These are phyloP conservation scores for Gryllus bimaculatus DNA, from an alignment of 1,140 invertebrate species.

Conservation along the genomic window DNA sequence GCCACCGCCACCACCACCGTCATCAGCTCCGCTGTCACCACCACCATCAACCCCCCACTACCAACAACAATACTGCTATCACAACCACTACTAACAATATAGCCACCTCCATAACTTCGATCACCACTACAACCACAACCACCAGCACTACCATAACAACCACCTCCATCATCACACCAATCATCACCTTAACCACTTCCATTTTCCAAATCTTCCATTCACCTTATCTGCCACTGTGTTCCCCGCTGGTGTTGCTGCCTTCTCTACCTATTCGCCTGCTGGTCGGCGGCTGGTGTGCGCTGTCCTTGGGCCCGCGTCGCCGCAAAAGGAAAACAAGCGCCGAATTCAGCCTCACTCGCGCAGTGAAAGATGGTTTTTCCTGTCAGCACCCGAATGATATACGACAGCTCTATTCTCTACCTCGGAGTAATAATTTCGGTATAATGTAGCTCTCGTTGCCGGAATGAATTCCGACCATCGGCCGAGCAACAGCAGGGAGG, in stretches of 20 bases:
- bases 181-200: background rate
- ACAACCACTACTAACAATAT: too few species aligned
- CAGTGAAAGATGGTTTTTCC: background rate
- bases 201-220: background rate
- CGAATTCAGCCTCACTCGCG: background rate
- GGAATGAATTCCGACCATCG: background rate
- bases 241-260: too few species aligned
- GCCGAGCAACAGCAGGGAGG: too few species aligned
- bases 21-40: too few species aligned
- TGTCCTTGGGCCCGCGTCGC: background rate
- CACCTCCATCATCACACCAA: background rate
- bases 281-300: background rate
- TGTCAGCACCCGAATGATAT: background rate
- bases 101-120: too few species aligned
- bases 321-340: background rate
- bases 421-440: background rate
- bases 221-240: too few species aligned
- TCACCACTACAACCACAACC: too few species aligned
- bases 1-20: too few species aligned
- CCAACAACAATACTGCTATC: too few species aligned
- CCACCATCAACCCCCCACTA: too few species aligned
- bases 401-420: conserved; percentile 1
- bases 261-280: too few species aligned
- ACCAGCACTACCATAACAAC: background rate
- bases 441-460: background rate